A percentile compares a stretch with the other conserved stretches of the same genome.
phyloP scores from a whole-genome alignment of 1,140 invertebrate genomes.

The Ooceraea biroi region DNA sequence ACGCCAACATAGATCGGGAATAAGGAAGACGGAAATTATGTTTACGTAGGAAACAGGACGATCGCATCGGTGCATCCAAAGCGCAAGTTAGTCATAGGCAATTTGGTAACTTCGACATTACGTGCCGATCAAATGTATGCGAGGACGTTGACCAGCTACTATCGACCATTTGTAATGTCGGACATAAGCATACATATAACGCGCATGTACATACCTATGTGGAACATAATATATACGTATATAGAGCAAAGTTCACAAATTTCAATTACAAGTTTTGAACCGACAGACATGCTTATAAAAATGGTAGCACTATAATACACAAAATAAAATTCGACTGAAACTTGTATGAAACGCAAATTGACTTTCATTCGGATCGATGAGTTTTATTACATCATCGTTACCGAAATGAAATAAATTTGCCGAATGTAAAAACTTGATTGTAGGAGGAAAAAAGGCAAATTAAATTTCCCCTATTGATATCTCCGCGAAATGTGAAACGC shows the following conservation, averaged over 20 bases:
- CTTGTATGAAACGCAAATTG: conserved; percentile 25
- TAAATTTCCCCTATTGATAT: conserved; percentile 29
- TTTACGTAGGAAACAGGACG: background rate
- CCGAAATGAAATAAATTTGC: conserved; percentile 38
- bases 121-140: background rate
- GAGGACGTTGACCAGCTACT: conserved; percentile 12
- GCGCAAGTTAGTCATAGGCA: conserved; percentile 13
- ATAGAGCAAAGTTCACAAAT: conserved; percentile 32
- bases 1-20: background rate
- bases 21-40: conserved; percentile 16
- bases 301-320: conserved; percentile 21
- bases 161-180: conserved; percentile 21
- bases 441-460: conserved; percentile 26
- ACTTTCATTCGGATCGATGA: conserved; percentile 42
- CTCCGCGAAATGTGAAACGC: conserved; percentile 23
- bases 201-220: background rate
- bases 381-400: conserved; percentile 53
- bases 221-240: background rate
- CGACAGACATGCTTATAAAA: conserved; percentile 14
- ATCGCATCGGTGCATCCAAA: background rate
- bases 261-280: conserved; percentile 10
- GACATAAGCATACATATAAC: background rate
- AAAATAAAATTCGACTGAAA: conserved; percentile 34
- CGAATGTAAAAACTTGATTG: conserved; percentile 23
- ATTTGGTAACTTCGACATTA: conserved; percentile 28